These are phyloP conservation scores for Gryon sp. DNA, from an alignment of 1,140 invertebrate genomes.

Conservation along the genomic window DNA sequence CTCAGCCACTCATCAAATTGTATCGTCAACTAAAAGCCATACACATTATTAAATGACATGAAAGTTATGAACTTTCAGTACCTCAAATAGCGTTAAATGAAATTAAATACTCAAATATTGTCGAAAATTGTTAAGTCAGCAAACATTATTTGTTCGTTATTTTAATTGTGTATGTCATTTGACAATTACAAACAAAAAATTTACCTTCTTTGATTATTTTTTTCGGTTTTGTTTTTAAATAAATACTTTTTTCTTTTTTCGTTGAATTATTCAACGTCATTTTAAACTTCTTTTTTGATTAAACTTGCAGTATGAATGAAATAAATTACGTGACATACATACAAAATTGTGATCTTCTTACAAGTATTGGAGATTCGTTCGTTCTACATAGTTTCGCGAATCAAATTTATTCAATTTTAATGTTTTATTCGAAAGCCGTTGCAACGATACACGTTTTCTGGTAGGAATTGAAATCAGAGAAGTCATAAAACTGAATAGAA, in stretches of 20 bases:
- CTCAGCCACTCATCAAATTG: constrained; percentile 32
- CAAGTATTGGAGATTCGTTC: constrained; percentile 39
- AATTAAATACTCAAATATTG: constrained; percentile 9
- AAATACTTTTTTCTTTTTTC: constrained; percentile 42
- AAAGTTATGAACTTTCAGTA: not conserved
- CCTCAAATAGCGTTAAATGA: not conserved
- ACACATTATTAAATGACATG: constrained; percentile 34
- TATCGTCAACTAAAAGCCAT: constrained; percentile 3
- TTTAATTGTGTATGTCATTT: not conserved
- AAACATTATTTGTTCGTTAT: constrained; percentile 10
- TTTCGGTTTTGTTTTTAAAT: too few relatives aligned
- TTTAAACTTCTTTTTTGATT: constrained; percentile 50
- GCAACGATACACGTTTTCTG: constrained; percentile 3
- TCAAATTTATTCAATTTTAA: constrained; percentile 56
- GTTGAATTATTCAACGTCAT: constrained; percentile 44
- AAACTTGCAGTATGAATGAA: constrained; percentile 51
- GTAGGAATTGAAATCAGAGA: not conserved
- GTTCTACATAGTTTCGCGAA: constrained; percentile 16
- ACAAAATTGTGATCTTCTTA: constrained; percentile 20
- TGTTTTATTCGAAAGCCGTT: constrained; percentile 29
- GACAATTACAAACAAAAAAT: not conserved
- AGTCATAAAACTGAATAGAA: too few relatives aligned
- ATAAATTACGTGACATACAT: constrained; percentile 53
- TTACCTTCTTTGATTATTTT: constrained; percentile 11
- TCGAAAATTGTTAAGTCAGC: not conserved